Conservation (phyloP, 2,113 vertebrate genomes). For the Uria lomvia region DNA sequence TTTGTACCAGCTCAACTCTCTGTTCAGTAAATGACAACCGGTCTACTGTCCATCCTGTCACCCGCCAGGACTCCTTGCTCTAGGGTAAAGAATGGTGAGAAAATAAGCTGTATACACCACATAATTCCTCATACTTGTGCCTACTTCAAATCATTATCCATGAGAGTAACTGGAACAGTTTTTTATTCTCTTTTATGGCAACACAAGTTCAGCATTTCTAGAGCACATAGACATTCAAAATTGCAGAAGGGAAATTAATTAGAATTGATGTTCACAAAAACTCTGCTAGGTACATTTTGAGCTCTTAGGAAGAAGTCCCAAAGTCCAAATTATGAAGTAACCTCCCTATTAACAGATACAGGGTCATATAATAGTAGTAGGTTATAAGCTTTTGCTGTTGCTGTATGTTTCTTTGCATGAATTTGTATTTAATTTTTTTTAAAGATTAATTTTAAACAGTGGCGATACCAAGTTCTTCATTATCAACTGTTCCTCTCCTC, state of each 20-base stretch:
- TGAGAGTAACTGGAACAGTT: not conserved
- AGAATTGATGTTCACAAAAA: not conserved
- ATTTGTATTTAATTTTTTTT: not conserved
- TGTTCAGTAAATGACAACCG: not conserved
- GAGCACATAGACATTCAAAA: not conserved
- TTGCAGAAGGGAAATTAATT: not conserved
- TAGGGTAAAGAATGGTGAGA: not conserved
- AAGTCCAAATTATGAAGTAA: not conserved
- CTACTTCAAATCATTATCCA: not conserved
- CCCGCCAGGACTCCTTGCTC: not conserved
- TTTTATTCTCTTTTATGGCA: not conserved
- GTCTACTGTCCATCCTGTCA: not conserved
- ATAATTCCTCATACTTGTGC: not conserved
- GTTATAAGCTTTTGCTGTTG: not conserved
- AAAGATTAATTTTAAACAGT: not conserved
- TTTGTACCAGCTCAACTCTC: not conserved
- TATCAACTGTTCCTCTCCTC: not conserved
- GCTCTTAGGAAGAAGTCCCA: not conserved
- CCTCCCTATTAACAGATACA: not conserved
- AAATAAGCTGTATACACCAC: not conserved
- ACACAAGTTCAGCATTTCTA: not conserved
- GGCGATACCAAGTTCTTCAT: not conserved
- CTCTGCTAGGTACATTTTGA: not conserved
- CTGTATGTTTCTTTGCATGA: not conserved
- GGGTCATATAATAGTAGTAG: not conserved